These are phyloP conservation scores for Anguilla rostrata DNA, from an alignment of 2,113 vertebrate genomes.

Conservation along the genomic window DNA sequence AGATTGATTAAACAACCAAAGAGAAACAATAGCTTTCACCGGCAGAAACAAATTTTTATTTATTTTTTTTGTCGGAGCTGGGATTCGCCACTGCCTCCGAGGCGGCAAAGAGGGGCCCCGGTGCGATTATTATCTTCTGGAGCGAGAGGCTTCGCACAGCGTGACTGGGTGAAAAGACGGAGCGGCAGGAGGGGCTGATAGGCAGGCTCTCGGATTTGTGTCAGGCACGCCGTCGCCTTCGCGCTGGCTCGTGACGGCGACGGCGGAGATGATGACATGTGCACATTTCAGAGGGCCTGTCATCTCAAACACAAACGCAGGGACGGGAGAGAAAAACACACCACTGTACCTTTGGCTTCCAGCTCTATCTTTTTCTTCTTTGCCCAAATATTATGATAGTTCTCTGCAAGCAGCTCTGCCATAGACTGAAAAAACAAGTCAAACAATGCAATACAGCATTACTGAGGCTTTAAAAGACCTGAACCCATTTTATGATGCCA, in stretches of 20 bases:
- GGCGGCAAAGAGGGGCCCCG: neutral
- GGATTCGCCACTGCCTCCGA: neutral
- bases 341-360: conserved; percentile 87
- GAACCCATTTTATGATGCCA: neutral
- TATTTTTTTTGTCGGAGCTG: neutral
- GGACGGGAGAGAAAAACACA: neutral
- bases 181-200: neutral
- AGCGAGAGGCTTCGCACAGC: neutral
- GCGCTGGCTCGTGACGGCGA: neutral
- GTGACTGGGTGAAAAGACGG: neutral
- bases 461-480: neutral
- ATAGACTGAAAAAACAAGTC: conserved; percentile 75
- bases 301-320: neutral
- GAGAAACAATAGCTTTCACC: neutral
- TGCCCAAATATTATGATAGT: conserved; percentile 97
- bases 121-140: neutral
- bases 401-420: conserved; percentile 96
- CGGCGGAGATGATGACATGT: neutral
- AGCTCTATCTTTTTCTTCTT: conserved; percentile 92
- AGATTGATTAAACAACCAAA: neutral
- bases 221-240: neutral
- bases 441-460: neutral
- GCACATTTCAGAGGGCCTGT: neutral
- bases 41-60: neutral
- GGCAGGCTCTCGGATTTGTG: neutral